Evolutionary conservation across 2,113 vertebrate genomes (phyloP).

Genomic region (Pholis gunnellus): DNA sequence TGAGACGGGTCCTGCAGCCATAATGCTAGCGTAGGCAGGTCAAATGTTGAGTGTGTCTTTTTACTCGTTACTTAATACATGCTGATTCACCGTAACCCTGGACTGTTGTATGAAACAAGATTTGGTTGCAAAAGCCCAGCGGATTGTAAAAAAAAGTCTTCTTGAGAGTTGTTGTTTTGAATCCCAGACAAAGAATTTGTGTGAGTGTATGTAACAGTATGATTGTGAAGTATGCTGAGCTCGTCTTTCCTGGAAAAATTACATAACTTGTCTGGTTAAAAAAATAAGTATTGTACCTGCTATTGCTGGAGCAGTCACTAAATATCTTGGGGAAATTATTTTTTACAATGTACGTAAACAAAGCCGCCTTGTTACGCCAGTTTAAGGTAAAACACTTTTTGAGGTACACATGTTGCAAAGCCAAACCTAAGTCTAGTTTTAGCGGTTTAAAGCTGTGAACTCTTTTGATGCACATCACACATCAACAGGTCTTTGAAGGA

Average conservation of each 20-base stretch:
- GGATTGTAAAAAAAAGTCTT: not conserved
- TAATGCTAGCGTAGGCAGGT: slow-evolving; percentile 3
- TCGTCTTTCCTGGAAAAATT: not conserved
- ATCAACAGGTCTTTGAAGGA: not conserved
- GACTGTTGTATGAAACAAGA: not conserved
- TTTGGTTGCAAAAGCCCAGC: not conserved
- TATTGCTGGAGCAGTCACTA: slow-evolving; percentile 2
- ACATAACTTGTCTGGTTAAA: slow-evolving; percentile 12
- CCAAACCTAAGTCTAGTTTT: not conserved
- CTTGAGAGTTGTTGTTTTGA: not conserved
- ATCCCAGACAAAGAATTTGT: no score
- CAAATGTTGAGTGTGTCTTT: slow-evolving; percentile 19
- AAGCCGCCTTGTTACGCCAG: not conserved
- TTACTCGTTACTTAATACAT: not conserved
- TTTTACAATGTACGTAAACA: slow-evolving; percentile 13
- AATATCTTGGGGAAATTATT: not conserved
- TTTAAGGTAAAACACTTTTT: slow-evolving; percentile 20
- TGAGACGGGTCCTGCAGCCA: not conserved
- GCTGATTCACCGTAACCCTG: not conserved
- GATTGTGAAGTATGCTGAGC: slow-evolving; percentile 22
- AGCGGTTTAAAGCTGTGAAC: not conserved
- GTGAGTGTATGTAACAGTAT: no score
- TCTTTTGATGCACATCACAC: not conserved
- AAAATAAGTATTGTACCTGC: slow-evolving; percentile 14
- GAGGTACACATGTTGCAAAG: not conserved